Evolutionary conservation across 1,140 invertebrate genomes (phyloP).

Genomic region (Varroa destructor): DNA sequence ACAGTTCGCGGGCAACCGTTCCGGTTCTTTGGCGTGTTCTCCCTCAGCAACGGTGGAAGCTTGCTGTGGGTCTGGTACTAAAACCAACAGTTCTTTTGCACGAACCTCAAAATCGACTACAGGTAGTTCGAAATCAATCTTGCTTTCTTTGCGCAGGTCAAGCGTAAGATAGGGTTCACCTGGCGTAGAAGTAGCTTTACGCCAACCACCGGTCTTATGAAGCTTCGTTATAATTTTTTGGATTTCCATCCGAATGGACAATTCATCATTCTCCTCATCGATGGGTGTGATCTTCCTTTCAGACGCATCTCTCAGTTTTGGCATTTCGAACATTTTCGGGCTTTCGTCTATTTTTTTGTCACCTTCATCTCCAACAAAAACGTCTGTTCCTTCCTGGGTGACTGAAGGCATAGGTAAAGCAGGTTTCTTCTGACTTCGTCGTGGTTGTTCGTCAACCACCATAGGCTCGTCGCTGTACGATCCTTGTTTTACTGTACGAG

Average conservation of each 20-base stretch:
- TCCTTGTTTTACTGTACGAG: too few species aligned
- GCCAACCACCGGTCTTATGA: conserved; percentile 14
- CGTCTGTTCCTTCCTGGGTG: neutral
- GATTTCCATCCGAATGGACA: conserved; percentile 17
- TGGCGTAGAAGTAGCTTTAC: conserved; percentile 9
- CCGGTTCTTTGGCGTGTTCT: conserved; percentile 3
- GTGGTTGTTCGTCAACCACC: too few species aligned
- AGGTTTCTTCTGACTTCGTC: neutral
- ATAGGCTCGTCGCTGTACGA: too few species aligned
- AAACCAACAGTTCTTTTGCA: neutral
- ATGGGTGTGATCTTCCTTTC: conserved; percentile 25
- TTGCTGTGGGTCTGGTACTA: neutral
- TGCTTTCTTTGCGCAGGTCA: conserved; percentile 17
- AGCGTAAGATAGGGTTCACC: conserved; percentile 25
- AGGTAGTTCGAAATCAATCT: conserved; percentile 5
- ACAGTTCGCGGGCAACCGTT: neutral
- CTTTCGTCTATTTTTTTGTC: neutral
- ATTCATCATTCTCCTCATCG: conserved; percentile 6
- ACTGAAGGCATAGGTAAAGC: neutral
- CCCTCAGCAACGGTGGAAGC: neutral
- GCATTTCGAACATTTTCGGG: conserved; percentile 27
- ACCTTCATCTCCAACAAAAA: neutral
- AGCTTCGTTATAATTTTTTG: conserved; percentile 26
- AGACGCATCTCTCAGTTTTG: conserved; percentile 14
- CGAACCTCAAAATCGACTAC: neutral